These are phyloP conservation scores for Threskiornis aethiopicus DNA, from an alignment of 2,797 vertebrate species.

Conservation along the genomic window DNA sequence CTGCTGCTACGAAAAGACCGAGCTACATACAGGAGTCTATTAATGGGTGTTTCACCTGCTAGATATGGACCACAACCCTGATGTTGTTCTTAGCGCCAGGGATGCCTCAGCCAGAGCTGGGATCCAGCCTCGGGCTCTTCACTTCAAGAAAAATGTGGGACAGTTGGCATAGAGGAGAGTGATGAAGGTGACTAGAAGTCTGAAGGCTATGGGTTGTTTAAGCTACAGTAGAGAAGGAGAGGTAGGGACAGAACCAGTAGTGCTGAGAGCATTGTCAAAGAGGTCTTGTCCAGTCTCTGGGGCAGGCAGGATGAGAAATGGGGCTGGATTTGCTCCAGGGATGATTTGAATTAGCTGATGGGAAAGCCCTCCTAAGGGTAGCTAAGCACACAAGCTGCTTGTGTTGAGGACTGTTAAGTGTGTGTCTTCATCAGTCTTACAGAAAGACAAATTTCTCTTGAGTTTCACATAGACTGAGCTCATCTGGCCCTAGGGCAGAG, in stretches of 20 bases:
- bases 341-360: neutral
- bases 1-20: neutral
- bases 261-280: neutral
- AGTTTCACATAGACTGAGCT: neutral
- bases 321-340: neutral
- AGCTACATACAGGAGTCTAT: neutral
- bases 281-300: neutral
- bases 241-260: neutral
- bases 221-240: neutral
- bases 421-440: neutral
- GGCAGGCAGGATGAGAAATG: neutral
- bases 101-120: neutral
- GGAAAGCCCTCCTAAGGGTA: neutral
- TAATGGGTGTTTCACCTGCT: neutral
- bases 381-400: neutral
- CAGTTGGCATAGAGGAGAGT: neutral
- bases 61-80: neutral
- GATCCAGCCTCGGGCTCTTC: neutral
- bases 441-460: neutral
- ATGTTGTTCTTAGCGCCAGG: neutral
- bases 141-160: neutral
- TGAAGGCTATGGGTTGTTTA: neutral
- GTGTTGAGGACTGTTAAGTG: neutral
- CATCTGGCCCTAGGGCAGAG: neutral
- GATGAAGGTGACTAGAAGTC: neutral